These are phyloP conservation scores for Leucophenga montana DNA, from an alignment of 2,888 invertebrate genomes.

Conservation along the genomic window DNA sequence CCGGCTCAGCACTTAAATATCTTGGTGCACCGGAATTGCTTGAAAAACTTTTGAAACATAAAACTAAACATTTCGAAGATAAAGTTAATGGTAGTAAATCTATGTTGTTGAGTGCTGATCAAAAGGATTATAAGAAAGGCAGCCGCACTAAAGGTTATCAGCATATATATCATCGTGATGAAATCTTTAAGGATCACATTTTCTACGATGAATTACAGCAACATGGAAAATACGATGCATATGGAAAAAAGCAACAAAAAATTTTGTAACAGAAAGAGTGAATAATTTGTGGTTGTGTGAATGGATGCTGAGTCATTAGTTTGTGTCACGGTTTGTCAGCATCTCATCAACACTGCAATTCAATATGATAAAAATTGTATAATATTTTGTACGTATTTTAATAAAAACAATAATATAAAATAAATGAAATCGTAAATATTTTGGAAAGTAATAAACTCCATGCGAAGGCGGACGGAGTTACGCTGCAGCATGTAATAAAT, in stretches of 20 bases:
- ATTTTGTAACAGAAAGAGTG: neutral
- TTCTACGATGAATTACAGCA: constrained; percentile 90
- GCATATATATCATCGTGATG: constrained; percentile 89
- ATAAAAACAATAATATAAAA: no score
- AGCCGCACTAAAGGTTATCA: constrained; percentile 87
- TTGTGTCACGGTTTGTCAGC: no score
- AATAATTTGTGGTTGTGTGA: neutral
- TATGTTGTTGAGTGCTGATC: constrained; percentile 77
- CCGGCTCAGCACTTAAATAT: constrained; percentile 39
- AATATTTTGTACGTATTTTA: no score
- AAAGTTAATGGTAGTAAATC: neutral
- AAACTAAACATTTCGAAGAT: neutral
- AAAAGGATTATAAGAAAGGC: constrained; percentile 85
- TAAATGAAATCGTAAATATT: no score
- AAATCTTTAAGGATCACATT: constrained; percentile 88
- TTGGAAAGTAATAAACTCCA: no score
- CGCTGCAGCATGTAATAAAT: no score
- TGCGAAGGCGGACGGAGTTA: no score
- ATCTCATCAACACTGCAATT: no score
- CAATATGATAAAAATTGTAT: no score
- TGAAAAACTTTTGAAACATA: neutral
- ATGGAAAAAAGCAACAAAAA: constrained; percentile 73
- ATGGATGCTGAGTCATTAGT: no score
- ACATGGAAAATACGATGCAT: constrained; percentile 84
- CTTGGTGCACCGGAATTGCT: constrained; percentile 38